Percentiles rank a stretch among this genome's conserved stretches.
phyloP scores from a whole-genome alignment of 2,797 vertebrate genomes.

The Danio aesculapii region DNA sequence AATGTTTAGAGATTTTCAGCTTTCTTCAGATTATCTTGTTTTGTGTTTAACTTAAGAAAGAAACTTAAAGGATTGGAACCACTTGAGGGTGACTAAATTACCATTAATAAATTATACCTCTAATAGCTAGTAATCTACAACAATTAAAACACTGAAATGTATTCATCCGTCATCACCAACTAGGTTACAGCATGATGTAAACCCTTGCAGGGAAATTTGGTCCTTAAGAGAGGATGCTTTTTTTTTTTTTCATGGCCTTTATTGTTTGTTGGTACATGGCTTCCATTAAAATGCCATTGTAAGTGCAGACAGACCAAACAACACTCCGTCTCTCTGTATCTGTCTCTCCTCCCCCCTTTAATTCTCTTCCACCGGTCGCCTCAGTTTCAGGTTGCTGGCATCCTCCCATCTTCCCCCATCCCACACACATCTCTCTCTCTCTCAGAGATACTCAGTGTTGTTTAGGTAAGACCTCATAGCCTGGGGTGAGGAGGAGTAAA shows the following conservation, averaged over 20 bases:
- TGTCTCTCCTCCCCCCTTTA: slow-evolving; percentile 1
- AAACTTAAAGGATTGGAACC: too few relatives aligned
- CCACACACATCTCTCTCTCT: slow-evolving; percentile 10
- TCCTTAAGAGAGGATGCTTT: background rate
- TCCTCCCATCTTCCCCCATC: slow-evolving; percentile 23
- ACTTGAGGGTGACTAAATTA: too few relatives aligned
- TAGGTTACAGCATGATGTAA: background rate
- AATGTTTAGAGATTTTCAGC: too few relatives aligned
- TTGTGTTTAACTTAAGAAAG: too few relatives aligned
- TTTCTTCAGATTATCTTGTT: too few relatives aligned
- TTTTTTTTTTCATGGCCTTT: background rate
- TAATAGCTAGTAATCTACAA: too few relatives aligned
- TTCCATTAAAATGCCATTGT: slow-evolving; percentile 52
- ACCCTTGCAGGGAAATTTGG: too few relatives aligned
- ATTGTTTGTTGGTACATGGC: slow-evolving; percentile 28
- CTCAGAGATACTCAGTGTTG: slow-evolving; percentile 10
- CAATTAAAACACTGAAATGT: background rate
- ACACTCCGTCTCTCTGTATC: background rate
- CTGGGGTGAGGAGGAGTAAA: slow-evolving; percentile 31
- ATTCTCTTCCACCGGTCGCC: background rate
- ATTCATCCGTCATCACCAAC: background rate
- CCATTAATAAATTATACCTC: too few relatives aligned
- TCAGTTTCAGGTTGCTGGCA: slow-evolving; percentile 19
- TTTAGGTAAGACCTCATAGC: slow-evolving; percentile 51
- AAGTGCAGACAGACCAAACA: slow-evolving; percentile 33